These are phyloP conservation scores for Leptinotarsa rubiginosa DNA, from an alignment of 2,888 invertebrate genomes.

Conservation along the genomic window DNA sequence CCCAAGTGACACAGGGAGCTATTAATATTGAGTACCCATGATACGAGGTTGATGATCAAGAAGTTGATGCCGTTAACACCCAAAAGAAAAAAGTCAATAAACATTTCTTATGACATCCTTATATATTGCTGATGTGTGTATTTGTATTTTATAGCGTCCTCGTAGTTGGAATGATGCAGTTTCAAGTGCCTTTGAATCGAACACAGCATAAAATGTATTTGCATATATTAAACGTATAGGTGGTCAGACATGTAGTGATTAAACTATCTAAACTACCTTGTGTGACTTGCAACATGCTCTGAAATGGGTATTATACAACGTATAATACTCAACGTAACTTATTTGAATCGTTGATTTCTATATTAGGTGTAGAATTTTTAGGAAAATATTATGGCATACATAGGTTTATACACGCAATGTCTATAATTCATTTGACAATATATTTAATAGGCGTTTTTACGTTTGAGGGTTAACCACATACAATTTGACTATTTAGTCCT, in stretches of 20 bases:
- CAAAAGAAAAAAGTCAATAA: no score
- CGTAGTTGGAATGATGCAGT: not conserved
- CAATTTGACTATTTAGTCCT: not conserved
- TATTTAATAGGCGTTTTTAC: not conserved
- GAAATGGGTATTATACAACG: slow-evolving; percentile 19
- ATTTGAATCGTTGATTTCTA: slow-evolving; percentile 10
- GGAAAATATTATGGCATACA: not conserved
- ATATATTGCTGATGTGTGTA: no score
- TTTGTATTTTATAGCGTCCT: not conserved
- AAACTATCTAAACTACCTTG: slow-evolving; percentile 15
- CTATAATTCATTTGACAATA: not conserved
- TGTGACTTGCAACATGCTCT: slow-evolving; percentile 9
- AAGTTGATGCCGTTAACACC: no score
- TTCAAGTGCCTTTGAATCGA: not conserved
- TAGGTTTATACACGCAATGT: not conserved
- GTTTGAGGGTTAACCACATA: slow-evolving; percentile 2
- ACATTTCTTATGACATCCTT: no score
- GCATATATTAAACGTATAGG: slow-evolving; percentile 8
- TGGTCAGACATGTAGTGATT: slow-evolving; percentile 19
- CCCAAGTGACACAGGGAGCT: no score
- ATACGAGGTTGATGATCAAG: no score
- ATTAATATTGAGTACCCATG: no score
- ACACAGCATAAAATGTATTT: not conserved
- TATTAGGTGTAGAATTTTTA: slow-evolving; percentile 2
- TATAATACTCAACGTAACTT: not conserved